Evolutionary conservation across 2,797 vertebrate genomes (phyloP), one percentile per base, ranked within the genome.

Genomic region (Brachymystax lenok): DNA sequence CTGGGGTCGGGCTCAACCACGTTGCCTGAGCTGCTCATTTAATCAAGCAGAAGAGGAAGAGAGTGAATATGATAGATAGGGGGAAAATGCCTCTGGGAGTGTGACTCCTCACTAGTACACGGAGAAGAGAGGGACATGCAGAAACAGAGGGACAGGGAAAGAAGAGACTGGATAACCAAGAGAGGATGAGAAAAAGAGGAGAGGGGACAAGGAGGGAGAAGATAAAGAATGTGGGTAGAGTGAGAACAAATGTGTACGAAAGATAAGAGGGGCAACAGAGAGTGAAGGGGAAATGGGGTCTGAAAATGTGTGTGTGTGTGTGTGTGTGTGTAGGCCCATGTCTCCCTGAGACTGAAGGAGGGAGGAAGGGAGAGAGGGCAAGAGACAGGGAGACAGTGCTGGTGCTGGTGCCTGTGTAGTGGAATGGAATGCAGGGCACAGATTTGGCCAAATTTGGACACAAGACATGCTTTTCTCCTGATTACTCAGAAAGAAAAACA

Each of bases 401-500:
- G n/a, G 24, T 56, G 3, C 67, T 24, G n/a, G 33, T 69, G 76
- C 61, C 76, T 76, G 74, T 64, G 40, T 67, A 79, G 70, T 71
- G 33, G 54, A 77, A 70, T 80, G 74, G 72, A 83, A 84, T 83
- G 82, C 77, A 76, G 71, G 75, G 64, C 72, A 66, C 75, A 81
- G 74, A 83, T 95, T 94, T 93, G 92, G 90, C 94, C 93, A 95
- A 94, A 95, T 96, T 96, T 95, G 93, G 93, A 92, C 92, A 84
- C 46, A 94, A 78, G 30, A 78, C 69, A 50, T 70, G 51, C 69
- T 16, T 28, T 78, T 27, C 27, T 27, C 40, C 21, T 74, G 74
- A 73, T 74, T 56, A 21, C 76, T 76, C 6, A 30, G 50, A 28
- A 61, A 69, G 28, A 63, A 69, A 69, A 19, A 8, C 33, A 40